Percentiles rank a stretch among this genome's conserved stretches.
These are phyloP conservation scores for Bombus superbus DNA, from an alignment of 1,140 invertebrate genomes.

Conservation along the genomic window DNA sequence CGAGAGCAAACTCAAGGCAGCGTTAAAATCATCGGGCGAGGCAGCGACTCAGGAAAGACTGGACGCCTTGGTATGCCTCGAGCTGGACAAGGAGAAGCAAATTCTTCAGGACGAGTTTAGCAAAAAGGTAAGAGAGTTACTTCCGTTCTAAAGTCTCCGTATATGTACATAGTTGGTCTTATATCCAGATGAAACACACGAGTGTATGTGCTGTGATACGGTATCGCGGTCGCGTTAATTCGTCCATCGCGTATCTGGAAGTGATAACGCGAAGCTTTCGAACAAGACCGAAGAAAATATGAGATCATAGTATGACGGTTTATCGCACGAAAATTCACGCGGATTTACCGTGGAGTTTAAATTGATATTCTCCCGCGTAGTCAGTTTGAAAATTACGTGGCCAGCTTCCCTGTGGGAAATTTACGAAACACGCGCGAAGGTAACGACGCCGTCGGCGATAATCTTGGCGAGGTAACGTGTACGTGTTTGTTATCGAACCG, in stretches of 20 bases:
- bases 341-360: neutral
- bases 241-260: neutral
- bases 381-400: conserved; percentile 5
- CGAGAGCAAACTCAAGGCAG: conserved; percentile 85
- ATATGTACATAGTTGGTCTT: neutral
- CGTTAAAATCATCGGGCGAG: conserved; percentile 84
- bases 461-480: neutral
- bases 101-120: conserved; percentile 73
- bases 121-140: conserved; percentile 71
- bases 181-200: neutral
- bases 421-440: neutral
- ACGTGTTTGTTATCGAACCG: neutral
- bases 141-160: too few relatives aligned
- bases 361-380: conserved; percentile 14
- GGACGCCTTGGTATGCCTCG: conserved; percentile 70
- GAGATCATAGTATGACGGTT: neutral
- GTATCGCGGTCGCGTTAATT: conserved; percentile 8
- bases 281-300: neutral
- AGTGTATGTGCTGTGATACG: neutral
- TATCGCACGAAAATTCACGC: neutral
- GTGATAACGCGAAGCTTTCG: conserved; percentile 25
- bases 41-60: conserved; percentile 76
- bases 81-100: conserved; percentile 75
- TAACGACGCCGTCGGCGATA: neutral
- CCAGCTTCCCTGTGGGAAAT: neutral